Base-by-base conservation (phyloP, 2,797 vertebrate species). In the Malurus splendens region DNA sequence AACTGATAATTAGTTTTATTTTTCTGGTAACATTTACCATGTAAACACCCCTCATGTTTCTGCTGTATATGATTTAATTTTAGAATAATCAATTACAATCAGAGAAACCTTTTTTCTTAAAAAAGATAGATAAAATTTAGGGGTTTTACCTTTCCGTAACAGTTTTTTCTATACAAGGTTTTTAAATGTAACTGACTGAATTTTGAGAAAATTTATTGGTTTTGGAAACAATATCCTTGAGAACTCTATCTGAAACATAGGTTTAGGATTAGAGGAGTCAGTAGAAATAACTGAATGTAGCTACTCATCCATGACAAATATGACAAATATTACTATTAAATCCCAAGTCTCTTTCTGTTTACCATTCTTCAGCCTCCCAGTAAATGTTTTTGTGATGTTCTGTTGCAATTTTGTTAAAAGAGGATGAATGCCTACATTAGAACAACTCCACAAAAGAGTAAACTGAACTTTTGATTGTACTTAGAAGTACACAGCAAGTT, bases 311-410 rank as follows among this genome's bases (percentile, higher is more conserved):
- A 10, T 60, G 77, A 86, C 41, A 94, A 71, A 62, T 86, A 87
- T 50, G 71, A 86, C 33, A 90, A 93, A 83, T 86, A 81, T 50
- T 50, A 6, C 51, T 65, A n/a, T 72, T 92, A 87, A 87, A 85
- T 79, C 42, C 51, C 42, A 13, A 18, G 25, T 60, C 51, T 89
- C 32, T 61, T 84, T 88, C 41, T 90, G 56, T 76, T 87, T 50
- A 74, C 42, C 42, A 41, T 87, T 73, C 57, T 67, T 79, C 61
- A 92, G 70, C 56, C 45, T 87, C 59, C 33, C 54, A 61, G 75
- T 66, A 82, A 71, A 91, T 77, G 30, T 87, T 90, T 89, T 42
- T 77, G 52, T 47, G 70, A 86, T 70, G 33, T 72, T 84, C 54
- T 86, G 28, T 72, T 77, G 62, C 41, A 88, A 38, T 56, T 74